phyloP scores from a whole-genome alignment of 2,888 invertebrate species.

The Hydrotaea diabolus region DNA sequence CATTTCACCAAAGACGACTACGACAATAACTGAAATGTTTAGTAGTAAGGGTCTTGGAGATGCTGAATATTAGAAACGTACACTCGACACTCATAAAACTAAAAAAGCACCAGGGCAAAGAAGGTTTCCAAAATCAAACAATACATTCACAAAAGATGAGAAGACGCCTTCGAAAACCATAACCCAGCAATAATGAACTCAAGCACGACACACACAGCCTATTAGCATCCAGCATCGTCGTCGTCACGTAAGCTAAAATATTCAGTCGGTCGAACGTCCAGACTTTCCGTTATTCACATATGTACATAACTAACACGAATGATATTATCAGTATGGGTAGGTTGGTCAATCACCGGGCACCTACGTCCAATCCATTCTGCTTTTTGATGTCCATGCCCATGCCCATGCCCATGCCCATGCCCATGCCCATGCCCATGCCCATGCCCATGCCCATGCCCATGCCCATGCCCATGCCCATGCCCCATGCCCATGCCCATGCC shows the following conservation, averaged over 20 bases:
- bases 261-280: slow-evolving; percentile 44
- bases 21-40: slow-evolving; percentile 13
- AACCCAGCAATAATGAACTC: slow-evolving; percentile 44
- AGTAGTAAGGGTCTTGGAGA: slow-evolving; percentile 19
- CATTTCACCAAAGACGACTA: slow-evolving; percentile 37
- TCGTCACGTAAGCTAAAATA: slow-evolving; percentile 41
- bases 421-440: too few species aligned
- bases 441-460: too few species aligned
- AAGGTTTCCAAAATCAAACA: slow-evolving; percentile 55
- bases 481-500: too few species aligned
- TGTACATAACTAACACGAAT: slow-evolving; percentile 33
- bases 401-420: too few species aligned
- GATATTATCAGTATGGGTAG: slow-evolving; percentile 46
- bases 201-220: slow-evolving; percentile 64
- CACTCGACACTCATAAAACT: slow-evolving; percentile 66
- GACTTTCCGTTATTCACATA: slow-evolving; percentile 39
- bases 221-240: slow-evolving; percentile 13
- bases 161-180: slow-evolving; percentile 42
- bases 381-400: slow-evolving; percentile 46
- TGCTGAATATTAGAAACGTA: slow-evolving; percentile 56
- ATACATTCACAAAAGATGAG: slow-evolving; percentile 19
- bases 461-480: too few species aligned
- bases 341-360: slow-evolving; percentile 35
- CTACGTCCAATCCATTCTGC: slow-evolving; percentile 39
- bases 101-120: slow-evolving; percentile 61